Conservation (phyloP, 2,888 invertebrate genomes). For the Lycocerus yunnanus region DNA sequence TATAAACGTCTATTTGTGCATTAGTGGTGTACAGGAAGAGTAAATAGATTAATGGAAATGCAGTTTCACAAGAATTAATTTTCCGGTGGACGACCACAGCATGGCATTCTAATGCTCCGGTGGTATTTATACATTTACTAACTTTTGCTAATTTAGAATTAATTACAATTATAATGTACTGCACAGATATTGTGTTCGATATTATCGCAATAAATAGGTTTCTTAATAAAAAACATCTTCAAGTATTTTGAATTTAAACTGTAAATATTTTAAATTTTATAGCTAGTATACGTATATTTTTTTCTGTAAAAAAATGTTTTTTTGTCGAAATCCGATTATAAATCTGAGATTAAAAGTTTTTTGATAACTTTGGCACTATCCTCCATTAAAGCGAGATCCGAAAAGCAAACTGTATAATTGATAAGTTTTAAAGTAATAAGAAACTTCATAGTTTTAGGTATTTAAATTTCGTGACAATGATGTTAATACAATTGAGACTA, state of each 20-base stretch:
- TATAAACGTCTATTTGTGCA: background rate
- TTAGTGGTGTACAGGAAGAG: background rate
- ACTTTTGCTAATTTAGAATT: background rate
- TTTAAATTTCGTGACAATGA: background rate
- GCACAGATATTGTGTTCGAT: background rate
- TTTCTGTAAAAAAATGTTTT: too few relatives aligned
- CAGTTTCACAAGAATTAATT: background rate
- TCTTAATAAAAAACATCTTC: background rate
- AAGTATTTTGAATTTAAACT: too few relatives aligned
- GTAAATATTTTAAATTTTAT: too few relatives aligned
- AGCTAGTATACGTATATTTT: too few relatives aligned
- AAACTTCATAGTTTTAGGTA: background rate
- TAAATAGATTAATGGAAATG: background rate
- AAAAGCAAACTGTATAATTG: background rate
- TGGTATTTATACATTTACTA: background rate
- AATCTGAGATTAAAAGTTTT: too few relatives aligned
- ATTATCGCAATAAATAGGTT: background rate
- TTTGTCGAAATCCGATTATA: too few relatives aligned
- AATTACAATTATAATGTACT: background rate
- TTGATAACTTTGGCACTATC: too few relatives aligned
- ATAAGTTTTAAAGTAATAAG: background rate
- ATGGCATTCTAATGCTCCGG: background rate
- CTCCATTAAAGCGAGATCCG: background rate
- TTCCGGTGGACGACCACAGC: background rate
- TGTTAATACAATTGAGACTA: background rate